These are phyloP conservation scores for Mesorhabditis spiculigera DNA, from an alignment of 2,888 invertebrate genomes.

Conservation along the genomic window DNA sequence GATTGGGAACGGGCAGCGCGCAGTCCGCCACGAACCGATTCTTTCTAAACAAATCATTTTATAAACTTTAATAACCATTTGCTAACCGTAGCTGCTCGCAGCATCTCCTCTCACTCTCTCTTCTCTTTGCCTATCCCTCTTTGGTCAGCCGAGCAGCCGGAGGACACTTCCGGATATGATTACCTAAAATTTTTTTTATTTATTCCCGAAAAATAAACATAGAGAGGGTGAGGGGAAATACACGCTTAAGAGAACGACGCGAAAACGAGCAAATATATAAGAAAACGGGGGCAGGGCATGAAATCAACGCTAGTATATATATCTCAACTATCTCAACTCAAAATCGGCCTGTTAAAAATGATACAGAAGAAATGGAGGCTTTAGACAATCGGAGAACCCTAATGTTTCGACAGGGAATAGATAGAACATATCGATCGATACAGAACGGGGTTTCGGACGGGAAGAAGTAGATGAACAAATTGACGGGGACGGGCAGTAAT, in stretches of 20 bases:
- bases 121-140: slow-evolving; percentile 13
- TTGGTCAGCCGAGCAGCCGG: too few species aligned
- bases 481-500: too few species aligned
- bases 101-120: not conserved
- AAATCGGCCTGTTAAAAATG: too few species aligned
- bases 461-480: too few species aligned
- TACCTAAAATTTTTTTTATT: slow-evolving; percentile 14
- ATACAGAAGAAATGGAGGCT: too few species aligned
- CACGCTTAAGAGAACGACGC: not conserved
- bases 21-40: slow-evolving; percentile 25
- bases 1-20: slow-evolving; percentile 30
- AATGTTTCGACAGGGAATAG: too few species aligned
- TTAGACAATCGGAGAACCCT: too few species aligned
- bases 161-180: not conserved
- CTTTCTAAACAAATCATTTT: slow-evolving; percentile 27
- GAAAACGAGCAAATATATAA: not conserved
- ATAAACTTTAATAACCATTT: too few species aligned
- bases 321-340: too few species aligned
- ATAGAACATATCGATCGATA: too few species aligned
- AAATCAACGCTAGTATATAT: too few species aligned
- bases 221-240: not conserved
- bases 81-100: not conserved
- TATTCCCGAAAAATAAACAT: not conserved
- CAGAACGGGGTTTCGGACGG: too few species aligned
- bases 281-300: not conserved